Evolutionary conservation across 2,113 vertebrate species (phyloP).

Genomic region (Chaetura pelagica): DNA sequence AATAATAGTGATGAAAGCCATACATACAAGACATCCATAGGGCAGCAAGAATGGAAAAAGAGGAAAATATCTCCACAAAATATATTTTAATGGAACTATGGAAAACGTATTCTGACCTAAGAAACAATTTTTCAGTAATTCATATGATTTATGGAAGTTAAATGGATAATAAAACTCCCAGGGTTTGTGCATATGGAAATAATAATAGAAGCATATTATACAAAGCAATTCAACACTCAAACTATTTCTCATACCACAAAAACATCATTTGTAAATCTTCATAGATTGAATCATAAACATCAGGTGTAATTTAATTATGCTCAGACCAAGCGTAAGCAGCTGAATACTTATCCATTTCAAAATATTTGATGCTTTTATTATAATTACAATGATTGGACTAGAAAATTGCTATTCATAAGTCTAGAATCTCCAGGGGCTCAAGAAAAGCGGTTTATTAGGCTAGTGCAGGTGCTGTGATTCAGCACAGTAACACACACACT

Average conservation of each 20-base stretch:
- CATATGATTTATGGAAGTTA: background rate
- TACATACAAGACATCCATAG: background rate
- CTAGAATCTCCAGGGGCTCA: background rate
- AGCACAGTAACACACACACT: background rate
- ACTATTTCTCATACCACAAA: conserved; percentile 30
- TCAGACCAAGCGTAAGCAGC: background rate
- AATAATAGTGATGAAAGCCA: background rate
- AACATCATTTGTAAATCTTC: background rate
- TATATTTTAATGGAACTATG: background rate
- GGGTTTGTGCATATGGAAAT: conserved; percentile 27
- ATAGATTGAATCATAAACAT: conserved; percentile 10
- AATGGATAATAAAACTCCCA: conserved; percentile 22
- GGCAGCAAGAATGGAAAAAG: background rate
- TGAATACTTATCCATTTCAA: background rate
- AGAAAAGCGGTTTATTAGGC: background rate
- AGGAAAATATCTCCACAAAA: background rate
- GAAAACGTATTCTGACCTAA: background rate
- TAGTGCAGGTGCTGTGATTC: conserved; percentile 46
- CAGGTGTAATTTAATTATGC: conserved; percentile 10
- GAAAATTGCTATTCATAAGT: background rate
- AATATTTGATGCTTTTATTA: background rate
- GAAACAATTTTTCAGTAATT: conserved; percentile 9
- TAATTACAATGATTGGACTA: background rate
- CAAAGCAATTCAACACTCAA: background rate
- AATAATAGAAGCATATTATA: conserved; percentile 15